Evolutionary conservation across 1,140 invertebrate species (phyloP), one percentile per base, ranked within the genome.

Genomic region (Drosophila elegans): DNA sequence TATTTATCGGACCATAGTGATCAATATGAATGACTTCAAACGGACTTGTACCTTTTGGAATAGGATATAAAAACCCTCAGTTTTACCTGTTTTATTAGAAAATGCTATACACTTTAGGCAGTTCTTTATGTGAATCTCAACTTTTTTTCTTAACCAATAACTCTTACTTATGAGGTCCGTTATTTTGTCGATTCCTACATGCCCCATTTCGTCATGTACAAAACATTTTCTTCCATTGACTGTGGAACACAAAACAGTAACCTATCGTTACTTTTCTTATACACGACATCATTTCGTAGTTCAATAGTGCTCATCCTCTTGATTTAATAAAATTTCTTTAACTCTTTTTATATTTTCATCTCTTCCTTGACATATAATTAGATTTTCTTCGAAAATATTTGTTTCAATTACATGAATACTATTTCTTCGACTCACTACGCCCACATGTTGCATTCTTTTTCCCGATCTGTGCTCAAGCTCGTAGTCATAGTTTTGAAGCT

Each of bases 1-100:
- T 12, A 46, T 46, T 46, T 46, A 25, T 21, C 11, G 4, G 10
- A 45, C 44, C 21, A 45, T 45, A 45, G 44, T 25, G 44, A 25
- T 45, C 44, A 25, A 45, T 45, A 25, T 45, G 10, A 25, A 45
- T 25, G 44, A 45, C 44, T 27, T 46, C 44, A 27, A 25, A 46
- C 21, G 44, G n/a, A 45, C 16, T 45, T 45, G 45, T 48, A 10
- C 46, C 12, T 16, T 51, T 51, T 25, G 45, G 45, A 12, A 48
- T 27, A 2, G 25, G 29, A 2, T 51, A 9, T 13, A 34, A 32
- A 32, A 34, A 4, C 29, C 48, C 13, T 51, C 48, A 11, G n/a
- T 32, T 13, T 51, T 34, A 34, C 27, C 27, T 13, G 27, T 51
- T 25, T 46, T 46, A 12, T 25, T 27, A 12, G 21, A 46, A 51